Percentiles rank a stretch among this genome's conserved stretches.
Conservation (phyloP, 2,797 vertebrate species). For the Sebastes trivittatus region DNA sequence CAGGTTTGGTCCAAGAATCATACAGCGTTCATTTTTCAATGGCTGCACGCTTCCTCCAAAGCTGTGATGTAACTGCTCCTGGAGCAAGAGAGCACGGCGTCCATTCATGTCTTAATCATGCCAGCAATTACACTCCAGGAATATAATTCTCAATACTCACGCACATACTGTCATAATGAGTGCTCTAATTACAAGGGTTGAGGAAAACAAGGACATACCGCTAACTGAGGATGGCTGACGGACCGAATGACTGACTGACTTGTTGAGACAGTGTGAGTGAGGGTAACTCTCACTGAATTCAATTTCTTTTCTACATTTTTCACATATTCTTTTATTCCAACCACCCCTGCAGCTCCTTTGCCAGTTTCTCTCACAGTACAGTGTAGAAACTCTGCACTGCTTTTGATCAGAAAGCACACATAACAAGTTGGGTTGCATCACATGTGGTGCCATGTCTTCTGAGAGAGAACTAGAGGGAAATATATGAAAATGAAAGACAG, state of each 20-base stretch:
- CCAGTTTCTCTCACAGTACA: neutral
- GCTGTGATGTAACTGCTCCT: conserved; percentile 68
- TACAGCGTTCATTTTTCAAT: conserved; percentile 50
- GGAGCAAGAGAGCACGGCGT: conserved; percentile 40
- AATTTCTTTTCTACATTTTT: conserved; percentile 33
- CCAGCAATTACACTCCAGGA: conserved; percentile 67
- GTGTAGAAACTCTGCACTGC: neutral
- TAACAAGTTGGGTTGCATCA: conserved; percentile 19
- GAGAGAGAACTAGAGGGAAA: neutral
- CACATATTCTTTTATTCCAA: conserved; percentile 11
- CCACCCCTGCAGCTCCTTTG: neutral
- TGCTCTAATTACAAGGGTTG: conserved; percentile 61
- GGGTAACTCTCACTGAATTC: conserved; percentile 22
- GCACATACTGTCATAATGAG: conserved; percentile 69
- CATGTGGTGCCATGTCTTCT: conserved; percentile 6
- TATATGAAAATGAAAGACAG: conserved; percentile 16
- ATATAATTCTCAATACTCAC: conserved; percentile 76
- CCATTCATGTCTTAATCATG: conserved; percentile 63
- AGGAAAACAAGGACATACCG: conserved; percentile 35
- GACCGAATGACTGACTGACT: conserved; percentile 36
- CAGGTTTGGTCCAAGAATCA: conserved; percentile 69
- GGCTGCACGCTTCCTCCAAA: conserved; percentile 54
- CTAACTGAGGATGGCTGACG: conserved; percentile 25
- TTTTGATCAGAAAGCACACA: conserved; percentile 31
- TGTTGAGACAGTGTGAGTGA: conserved; percentile 50